phyloP scores from a whole-genome alignment of 2,797 vertebrate genomes.

The Sebastes hopkinsi region DNA sequence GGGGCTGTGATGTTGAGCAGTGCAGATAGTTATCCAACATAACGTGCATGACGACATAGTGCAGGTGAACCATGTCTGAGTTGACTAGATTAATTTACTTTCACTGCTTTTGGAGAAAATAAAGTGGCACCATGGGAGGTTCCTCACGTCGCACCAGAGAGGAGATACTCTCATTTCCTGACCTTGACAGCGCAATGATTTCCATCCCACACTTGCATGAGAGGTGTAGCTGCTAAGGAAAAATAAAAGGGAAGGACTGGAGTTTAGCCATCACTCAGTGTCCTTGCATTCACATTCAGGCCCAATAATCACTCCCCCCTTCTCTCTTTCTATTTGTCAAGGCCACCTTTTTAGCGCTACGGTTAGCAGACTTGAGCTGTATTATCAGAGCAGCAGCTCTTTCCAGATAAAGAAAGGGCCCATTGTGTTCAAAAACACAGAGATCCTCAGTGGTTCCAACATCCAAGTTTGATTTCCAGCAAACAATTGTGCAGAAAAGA shows the following conservation, averaged over 20 bases:
- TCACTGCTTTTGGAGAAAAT: neutral
- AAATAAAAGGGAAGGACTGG: conserved; percentile 10
- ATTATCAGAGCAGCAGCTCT: conserved; percentile 56
- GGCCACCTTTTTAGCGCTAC: conserved; percentile 51
- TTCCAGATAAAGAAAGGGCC: conserved; percentile 57
- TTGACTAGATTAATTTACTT: neutral
- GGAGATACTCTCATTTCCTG: conserved; percentile 19
- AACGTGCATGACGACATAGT: neutral
- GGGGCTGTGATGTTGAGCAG: neutral
- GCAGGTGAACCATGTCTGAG: neutral
- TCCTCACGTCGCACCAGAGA: neutral
- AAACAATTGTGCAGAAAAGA: conserved; percentile 44
- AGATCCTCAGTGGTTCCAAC: conserved; percentile 36
- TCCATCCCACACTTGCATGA: conserved; percentile 16
- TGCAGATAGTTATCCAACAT: neutral
- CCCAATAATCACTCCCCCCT: conserved; percentile 23
- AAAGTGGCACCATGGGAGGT: neutral
- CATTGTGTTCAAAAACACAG: conserved; percentile 58
- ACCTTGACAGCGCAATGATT: conserved; percentile 39
- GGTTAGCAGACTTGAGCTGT: conserved; percentile 49
- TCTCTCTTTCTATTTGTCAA: conserved; percentile 56
- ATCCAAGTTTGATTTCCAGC: conserved; percentile 47
- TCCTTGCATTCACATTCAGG: conserved; percentile 55
- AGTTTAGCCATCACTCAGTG: conserved; percentile 46
- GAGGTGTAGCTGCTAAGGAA: conserved; percentile 19